Conservation (phyloP, 2,797 vertebrate genomes). For the Prunella strophiata region DNA sequence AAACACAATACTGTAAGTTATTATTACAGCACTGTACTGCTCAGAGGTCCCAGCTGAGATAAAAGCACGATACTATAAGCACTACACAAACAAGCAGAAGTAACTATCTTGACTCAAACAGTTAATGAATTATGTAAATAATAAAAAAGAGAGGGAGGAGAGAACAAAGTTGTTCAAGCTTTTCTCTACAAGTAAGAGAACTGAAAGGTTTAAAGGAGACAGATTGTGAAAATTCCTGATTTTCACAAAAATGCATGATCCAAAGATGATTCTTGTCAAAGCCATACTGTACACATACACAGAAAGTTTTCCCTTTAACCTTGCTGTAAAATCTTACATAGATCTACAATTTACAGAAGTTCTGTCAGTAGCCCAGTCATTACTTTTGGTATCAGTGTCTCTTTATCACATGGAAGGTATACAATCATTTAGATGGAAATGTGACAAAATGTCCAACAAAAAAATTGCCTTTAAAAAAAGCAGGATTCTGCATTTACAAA, state of each 20-base stretch:
- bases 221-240: neutral
- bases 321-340: neutral
- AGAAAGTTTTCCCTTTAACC: neutral
- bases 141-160: neutral
- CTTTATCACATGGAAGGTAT: neutral
- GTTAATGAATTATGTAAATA: neutral
- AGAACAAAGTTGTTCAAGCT: neutral
- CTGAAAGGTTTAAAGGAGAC: neutral
- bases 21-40: neutral
- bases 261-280: neutral
- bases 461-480: neutral
- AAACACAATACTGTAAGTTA: neutral
- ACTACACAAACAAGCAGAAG: neutral
- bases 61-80: neutral
- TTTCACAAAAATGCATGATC: no score
- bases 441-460: neutral
- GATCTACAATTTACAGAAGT: neutral
- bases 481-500: neutral
- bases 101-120: neutral
- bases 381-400: neutral
- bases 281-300: neutral
- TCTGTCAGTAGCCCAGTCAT: neutral
- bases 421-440: neutral
- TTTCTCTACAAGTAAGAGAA: neutral
- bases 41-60: neutral